These are phyloP conservation scores for Leptonema lineaticorne DNA, from an alignment of 1,140 invertebrate genomes.

Conservation along the genomic window DNA sequence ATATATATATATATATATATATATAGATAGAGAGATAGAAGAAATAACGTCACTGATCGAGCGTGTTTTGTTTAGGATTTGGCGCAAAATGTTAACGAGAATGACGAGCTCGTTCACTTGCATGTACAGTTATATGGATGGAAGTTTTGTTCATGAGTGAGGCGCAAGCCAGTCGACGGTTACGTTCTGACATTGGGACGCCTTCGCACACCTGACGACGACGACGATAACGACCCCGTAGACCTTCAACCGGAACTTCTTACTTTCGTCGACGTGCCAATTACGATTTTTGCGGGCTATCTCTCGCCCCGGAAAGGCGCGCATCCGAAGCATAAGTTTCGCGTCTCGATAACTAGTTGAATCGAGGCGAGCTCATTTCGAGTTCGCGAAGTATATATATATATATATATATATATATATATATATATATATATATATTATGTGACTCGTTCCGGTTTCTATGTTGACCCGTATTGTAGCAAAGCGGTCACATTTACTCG, in stretches of 20 bases:
- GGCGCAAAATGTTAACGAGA: neutral
- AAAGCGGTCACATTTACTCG: conserved; percentile 7
- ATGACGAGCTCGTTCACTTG: neutral
- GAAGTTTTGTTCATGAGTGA: too few relatives aligned
- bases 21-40: too few relatives aligned
- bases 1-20: too few relatives aligned
- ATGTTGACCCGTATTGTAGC: conserved; percentile 2
- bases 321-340: too few relatives aligned
- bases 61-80: neutral
- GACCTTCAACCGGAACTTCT: neutral
- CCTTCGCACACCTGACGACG: neutral
- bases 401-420: too few relatives aligned
- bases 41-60: neutral
- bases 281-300: neutral
- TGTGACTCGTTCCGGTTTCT: conserved; percentile 6
- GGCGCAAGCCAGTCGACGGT: too few relatives aligned
- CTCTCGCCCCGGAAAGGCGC: too few relatives aligned
- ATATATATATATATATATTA: too few relatives aligned
- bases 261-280: neutral
- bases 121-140: neutral
- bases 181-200: neutral
- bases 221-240: neutral
- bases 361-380: too few relatives aligned
- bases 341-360: too few relatives aligned
- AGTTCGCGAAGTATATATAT: too few relatives aligned